These are phyloP conservation scores for Yponomeuta plumbellus DNA, from an alignment of 2,888 invertebrate species.

Conservation along the genomic window DNA sequence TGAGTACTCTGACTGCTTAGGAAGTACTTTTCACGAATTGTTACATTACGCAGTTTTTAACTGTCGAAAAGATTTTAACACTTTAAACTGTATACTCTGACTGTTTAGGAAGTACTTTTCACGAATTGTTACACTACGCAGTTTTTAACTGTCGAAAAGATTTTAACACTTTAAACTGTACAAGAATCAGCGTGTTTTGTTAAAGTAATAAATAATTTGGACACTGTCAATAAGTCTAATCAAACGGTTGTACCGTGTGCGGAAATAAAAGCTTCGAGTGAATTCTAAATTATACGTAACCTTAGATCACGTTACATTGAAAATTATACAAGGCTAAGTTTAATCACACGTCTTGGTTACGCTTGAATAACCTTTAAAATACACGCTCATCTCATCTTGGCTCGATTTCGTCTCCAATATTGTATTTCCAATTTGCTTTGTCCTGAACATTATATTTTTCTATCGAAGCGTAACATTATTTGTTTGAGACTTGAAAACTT, in stretches of 20 bases:
- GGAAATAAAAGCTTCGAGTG: background rate
- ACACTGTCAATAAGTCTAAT: background rate
- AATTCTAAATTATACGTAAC: background rate
- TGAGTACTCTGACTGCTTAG: too few relatives aligned
- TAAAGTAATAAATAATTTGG: too few relatives aligned
- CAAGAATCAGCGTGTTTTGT: too few relatives aligned
- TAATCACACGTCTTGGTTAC: background rate
- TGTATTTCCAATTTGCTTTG: background rate
- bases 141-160: too few relatives aligned
- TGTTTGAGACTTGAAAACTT: background rate
- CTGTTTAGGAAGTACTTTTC: too few relatives aligned
- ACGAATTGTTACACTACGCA: too few relatives aligned
- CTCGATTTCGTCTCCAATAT: background rate
- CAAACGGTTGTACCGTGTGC: background rate
- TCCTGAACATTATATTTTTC: background rate
- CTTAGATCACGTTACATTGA: background rate
- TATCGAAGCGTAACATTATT: background rate
- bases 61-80: too few relatives aligned
- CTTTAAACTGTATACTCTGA: too few relatives aligned
- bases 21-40: too few relatives aligned
- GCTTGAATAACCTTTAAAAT: background rate
- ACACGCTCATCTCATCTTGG: background rate
- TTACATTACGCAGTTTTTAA: too few relatives aligned
- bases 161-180: too few relatives aligned
- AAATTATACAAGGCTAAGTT: background rate